Evolutionary conservation across 2,888 invertebrate species (phyloP).

Genomic region (Drosophila merina): DNA sequence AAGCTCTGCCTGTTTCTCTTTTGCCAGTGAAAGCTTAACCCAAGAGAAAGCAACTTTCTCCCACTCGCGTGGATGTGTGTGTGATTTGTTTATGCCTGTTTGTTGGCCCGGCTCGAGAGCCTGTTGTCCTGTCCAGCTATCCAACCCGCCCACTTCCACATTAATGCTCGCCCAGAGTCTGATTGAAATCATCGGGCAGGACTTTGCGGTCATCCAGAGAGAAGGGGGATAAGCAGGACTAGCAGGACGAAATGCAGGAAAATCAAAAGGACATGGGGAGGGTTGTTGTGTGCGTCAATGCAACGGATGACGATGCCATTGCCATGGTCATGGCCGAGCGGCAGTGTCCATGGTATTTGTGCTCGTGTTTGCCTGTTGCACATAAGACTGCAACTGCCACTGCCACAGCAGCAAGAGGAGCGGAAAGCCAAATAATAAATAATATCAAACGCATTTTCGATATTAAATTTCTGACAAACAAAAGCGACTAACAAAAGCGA

Average conservation of each 20-base stretch:
- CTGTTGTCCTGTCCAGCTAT: slow-evolving; percentile 19
- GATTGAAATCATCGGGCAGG: slow-evolving; percentile 61
- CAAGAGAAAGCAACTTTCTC: slow-evolving; percentile 10
- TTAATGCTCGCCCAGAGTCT: slow-evolving; percentile 62
- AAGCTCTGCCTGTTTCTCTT: slow-evolving; percentile 19
- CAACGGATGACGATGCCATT: slow-evolving; percentile 17
- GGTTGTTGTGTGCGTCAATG: slow-evolving; percentile 45
- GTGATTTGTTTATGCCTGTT: slow-evolving; percentile 69
- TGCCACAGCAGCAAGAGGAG: neutral
- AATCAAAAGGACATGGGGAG: slow-evolving; percentile 1
- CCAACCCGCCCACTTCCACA: slow-evolving; percentile 17
- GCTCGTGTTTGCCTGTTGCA: slow-evolving; percentile 41
- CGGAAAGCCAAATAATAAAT: slow-evolving; percentile 13
- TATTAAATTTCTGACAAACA: slow-evolving; percentile 9
- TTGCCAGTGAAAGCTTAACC: slow-evolving; percentile 21
- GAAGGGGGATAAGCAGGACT: slow-evolving; percentile 15
- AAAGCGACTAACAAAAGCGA: slow-evolving; percentile 13
- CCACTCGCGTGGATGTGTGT: slow-evolving; percentile 26
- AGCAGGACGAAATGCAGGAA: slow-evolving; percentile 12
- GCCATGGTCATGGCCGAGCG: slow-evolving; percentile 41
- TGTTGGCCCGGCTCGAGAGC: slow-evolving; percentile 65
- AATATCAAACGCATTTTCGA: slow-evolving; percentile 10
- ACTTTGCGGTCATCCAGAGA: slow-evolving; percentile 18
- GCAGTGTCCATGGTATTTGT: neutral
- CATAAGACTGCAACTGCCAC: slow-evolving; percentile 10